A percentile compares a stretch with the other conserved stretches of the same genome.
phyloP scores from a whole-genome alignment of 2,888 invertebrate species.

The Synergus itoensis region DNA sequence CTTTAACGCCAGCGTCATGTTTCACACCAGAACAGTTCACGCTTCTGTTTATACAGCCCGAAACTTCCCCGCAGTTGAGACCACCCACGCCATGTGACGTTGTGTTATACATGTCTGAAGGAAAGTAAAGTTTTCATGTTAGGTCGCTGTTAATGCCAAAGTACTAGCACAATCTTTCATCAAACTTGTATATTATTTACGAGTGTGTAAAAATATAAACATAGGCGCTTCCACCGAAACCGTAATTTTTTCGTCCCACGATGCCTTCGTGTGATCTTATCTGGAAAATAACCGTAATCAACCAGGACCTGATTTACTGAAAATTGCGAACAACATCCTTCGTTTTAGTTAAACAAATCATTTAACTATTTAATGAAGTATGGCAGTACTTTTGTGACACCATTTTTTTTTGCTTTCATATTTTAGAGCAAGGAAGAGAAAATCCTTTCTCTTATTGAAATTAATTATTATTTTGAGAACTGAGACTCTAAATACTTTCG shows the following conservation, averaged over 20 bases:
- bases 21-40: constrained; percentile 35
- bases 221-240: neutral
- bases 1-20: constrained; percentile 64
- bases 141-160: neutral
- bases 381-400: too few species aligned
- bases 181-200: neutral
- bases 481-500: constrained; percentile 1
- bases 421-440: neutral
- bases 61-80: constrained; percentile 42
- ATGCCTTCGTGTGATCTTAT: too few species aligned
- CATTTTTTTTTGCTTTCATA: too few species aligned
- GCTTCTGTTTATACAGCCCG: constrained; percentile 48
- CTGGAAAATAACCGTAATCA: too few species aligned
- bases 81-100: constrained; percentile 39
- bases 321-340: neutral
- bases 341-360: too few species aligned
- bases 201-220: neutral
- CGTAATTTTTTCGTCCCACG: neutral
- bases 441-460: neutral
- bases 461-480: neutral
- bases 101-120: neutral
- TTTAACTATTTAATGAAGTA: neutral
- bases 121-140: neutral
- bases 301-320: neutral
- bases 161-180: neutral